These are phyloP conservation scores for Zaprionus nigranus DNA, from an alignment of 1,140 invertebrate species.

Conservation along the genomic window DNA sequence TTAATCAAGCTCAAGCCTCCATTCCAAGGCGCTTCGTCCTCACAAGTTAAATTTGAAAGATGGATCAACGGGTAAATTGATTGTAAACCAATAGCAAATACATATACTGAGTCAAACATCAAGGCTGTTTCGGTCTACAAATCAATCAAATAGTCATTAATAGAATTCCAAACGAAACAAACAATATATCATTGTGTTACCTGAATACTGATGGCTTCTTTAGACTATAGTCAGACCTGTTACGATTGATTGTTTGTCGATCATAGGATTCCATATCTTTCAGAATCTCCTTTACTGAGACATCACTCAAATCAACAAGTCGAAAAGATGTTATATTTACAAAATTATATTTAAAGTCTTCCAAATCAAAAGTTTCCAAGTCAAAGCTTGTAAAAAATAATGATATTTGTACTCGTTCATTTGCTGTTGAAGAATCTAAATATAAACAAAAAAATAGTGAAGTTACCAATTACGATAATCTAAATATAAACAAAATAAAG, in stretches of 20 bases:
- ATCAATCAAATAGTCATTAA: background rate
- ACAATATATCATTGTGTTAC: constrained; percentile 26
- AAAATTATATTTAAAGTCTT: constrained; percentile 97
- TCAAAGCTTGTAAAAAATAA: constrained; percentile 97
- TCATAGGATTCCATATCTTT: constrained; percentile 90
- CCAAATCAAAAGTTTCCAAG: constrained; percentile 95
- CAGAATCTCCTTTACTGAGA: constrained; percentile 90
- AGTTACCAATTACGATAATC: constrained; percentile 83
- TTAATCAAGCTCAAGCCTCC: constrained; percentile 95
- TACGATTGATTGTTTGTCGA: constrained; percentile 21
- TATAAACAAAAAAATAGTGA: no score
- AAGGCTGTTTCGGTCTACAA: constrained; percentile 94
- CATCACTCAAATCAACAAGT: constrained; percentile 92
- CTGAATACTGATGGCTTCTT: constrained; percentile 47
- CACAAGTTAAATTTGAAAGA: constrained; percentile 92
- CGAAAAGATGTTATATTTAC: constrained; percentile 97
- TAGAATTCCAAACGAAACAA: no score
- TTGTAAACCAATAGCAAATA: constrained; percentile 93
- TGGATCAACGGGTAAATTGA: constrained; percentile 88
- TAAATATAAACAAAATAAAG: constrained; percentile 82
- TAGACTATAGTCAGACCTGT: constrained; percentile 8
- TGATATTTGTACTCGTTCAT: constrained; percentile 98
- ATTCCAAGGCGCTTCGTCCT: constrained; percentile 92
- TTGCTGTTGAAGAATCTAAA: constrained; percentile 94
- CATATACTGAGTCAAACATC: constrained; percentile 95